A percentile compares a stretch with the other conserved stretches of the same genome.
phyloP scores from a whole-genome alignment of 2,888 invertebrate genomes.

The Plebejus anna region DNA sequence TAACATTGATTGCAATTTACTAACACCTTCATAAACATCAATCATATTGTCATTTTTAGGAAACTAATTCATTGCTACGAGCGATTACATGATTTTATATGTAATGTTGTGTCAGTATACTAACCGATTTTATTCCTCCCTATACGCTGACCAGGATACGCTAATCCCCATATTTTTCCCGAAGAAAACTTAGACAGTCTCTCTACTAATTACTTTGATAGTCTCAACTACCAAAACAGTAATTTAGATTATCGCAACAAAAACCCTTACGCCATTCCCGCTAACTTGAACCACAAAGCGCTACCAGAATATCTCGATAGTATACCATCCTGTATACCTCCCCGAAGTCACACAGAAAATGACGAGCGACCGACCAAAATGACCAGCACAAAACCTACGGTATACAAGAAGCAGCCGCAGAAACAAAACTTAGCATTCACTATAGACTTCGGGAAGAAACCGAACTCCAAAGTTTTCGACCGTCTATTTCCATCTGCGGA shows the following conservation, averaged over 20 bases:
- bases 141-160: constrained; percentile 66
- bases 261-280: constrained; percentile 76
- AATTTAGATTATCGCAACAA: constrained; percentile 64
- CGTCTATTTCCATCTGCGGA: constrained; percentile 58
- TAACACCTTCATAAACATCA: constrained; percentile 3
- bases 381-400: constrained; percentile 52
- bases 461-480: constrained; percentile 67
- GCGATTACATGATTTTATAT: background rate
- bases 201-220: constrained; percentile 69
- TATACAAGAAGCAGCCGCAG: constrained; percentile 60
- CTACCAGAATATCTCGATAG: constrained; percentile 62
- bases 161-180: constrained; percentile 48
- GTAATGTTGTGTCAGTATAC: constrained; percentile 28
- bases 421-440: constrained; percentile 60
- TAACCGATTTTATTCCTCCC: constrained; percentile 38
- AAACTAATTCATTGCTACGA: background rate
- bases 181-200: constrained; percentile 69
- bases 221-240: constrained; percentile 60
- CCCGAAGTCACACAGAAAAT: constrained; percentile 58
- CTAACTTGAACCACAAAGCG: constrained; percentile 65
- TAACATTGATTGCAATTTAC: constrained; percentile 13
- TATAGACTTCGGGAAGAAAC: constrained; percentile 59
- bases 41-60: background rate
- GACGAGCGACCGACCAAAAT: constrained; percentile 44
- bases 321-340: constrained; percentile 63